Evolutionary conservation across 2,888 invertebrate genomes (phyloP), one percentile per base, ranked within the genome.

Genomic region (Leptopilina syphax): DNA sequence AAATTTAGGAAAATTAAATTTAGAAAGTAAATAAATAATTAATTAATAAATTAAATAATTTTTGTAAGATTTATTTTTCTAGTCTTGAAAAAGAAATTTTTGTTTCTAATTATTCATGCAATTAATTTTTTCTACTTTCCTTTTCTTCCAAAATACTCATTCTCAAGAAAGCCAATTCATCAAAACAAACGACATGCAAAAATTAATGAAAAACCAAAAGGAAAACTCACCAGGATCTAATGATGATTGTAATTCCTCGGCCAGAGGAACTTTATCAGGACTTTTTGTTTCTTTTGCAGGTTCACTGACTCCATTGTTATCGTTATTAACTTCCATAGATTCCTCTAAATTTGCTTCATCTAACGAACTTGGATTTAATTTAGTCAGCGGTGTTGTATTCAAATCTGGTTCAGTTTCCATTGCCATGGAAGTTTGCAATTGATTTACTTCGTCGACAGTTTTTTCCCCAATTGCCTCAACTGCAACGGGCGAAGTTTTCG

Each of bases 161-260:
- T 24, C 68, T 50, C 50, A 68, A 47, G 47, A 68, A 12, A 44
- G 24, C 47, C 41, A 68, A 50, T 18, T 10, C 78, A 12, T 67
- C 80, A 77, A 66, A 18, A 70, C 50, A 50, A 50, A 12, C 67
- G 44, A 8, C 44, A 73, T 24, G 44, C 34, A 67, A 50, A 82
- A 63, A 50, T 81, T 27, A 77, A 84, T 66, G 41, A 82, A 81
- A 77, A 85, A 54, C 77, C 50, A 79, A 65, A 12, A 65, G 0
- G 70, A 54, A 27, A 80, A 85, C 86, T 86, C 85, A 91, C 91
- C 88, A 65, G 91, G 83, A 86, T 90, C 90, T 65, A 91, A 78
- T 44, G 89, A 85, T 44, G 90, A 85, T 65, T 89, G 90, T 50
- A 91, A 84, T 68, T 90, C 89, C 13, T 91, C 91, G 10, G 86